Base-by-base conservation (phyloP, 2,888 invertebrate genomes). In the Amphiduros pacificus region DNA sequence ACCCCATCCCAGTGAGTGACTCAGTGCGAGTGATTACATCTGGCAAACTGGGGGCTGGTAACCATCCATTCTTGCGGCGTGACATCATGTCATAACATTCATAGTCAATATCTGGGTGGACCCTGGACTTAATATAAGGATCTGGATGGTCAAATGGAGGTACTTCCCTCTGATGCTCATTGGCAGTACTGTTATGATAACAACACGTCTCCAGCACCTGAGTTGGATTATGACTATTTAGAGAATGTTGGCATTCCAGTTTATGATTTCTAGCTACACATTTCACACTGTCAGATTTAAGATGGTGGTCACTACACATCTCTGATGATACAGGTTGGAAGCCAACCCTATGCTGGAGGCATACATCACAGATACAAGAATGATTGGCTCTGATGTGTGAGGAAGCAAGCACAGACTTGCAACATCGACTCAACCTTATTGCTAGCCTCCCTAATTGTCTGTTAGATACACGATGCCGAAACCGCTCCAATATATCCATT, bases 1-100 rank as follows among this genome's bases (percentile, higher is more conserved):
- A 85, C 0, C 79, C 78, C 5, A 82, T 71, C 17, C 84, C 84
- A 6, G 72, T 68, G 36, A 76, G 70, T 6, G 20, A 24, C n/a
- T 22, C 22, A 1, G 27, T 28, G 4, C n/a, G 24, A 14, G 28
- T 51, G 24, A 6, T 11, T 26, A 62, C 32, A 9, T 50, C 52
- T 2, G 49, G 56, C 6, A 41, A 29, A 28, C 28, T 29, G 1
- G 28, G 17, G 1, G 52, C 9, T 17, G 55, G 28, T 20, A 32
- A 20, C 63, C 63, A 63, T 17, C 55, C 51, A 22, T 53, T 36
- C n/a, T 31, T 48, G 20, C 52, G 52, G 41, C 51, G 60, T 24
- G 60, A 28, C 17, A 49, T 20, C 29, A 55, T 40, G 14, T 26
- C 41, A 5, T 31, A 41, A 31, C 60, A 60, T n/a, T 36, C 5